phyloP scores from a whole-genome alignment of 2,888 invertebrate genomes.

The Agrotis puta region DNA sequence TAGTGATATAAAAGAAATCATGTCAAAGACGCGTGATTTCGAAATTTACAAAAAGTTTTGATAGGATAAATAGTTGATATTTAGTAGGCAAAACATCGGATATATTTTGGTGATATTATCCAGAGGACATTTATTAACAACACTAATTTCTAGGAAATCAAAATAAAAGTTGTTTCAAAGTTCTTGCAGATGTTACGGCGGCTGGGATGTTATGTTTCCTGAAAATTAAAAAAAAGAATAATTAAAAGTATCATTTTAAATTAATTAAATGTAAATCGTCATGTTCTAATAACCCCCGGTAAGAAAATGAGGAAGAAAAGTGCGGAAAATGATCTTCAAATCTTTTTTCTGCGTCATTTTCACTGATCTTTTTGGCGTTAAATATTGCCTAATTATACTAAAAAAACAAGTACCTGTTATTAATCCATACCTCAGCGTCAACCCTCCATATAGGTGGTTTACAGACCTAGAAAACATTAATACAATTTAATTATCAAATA shows the following conservation, averaged over 20 bases:
- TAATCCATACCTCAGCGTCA: conserved; percentile 75
- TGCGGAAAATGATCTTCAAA: too few relatives aligned
- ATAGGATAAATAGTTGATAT: conserved; percentile 71
- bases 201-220: conserved; percentile 64
- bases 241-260: neutral
- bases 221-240: conserved; percentile 33
- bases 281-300: neutral
- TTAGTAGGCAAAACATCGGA: conserved; percentile 72
- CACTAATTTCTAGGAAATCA: conserved; percentile 74
- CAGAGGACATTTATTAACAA: conserved; percentile 77
- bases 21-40: conserved; percentile 79
- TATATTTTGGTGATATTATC: conserved; percentile 73
- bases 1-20: conserved; percentile 75
- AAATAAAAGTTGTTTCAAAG: conserved; percentile 71
- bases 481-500: conserved; percentile 43
- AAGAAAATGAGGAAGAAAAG: conserved; percentile 2
- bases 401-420: conserved; percentile 51
- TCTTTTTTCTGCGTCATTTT: neutral
- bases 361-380: too few relatives aligned
- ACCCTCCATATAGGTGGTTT: conserved; percentile 78
- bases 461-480: conserved; percentile 86
- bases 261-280: neutral
- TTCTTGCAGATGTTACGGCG: conserved; percentile 67
- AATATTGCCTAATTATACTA: neutral
- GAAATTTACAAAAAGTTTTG: conserved; percentile 70